Evolutionary conservation across 2,797 vertebrate species (phyloP), one percentile per base, ranked within the genome.

Genomic region (Pogoniulus pusillus): DNA sequence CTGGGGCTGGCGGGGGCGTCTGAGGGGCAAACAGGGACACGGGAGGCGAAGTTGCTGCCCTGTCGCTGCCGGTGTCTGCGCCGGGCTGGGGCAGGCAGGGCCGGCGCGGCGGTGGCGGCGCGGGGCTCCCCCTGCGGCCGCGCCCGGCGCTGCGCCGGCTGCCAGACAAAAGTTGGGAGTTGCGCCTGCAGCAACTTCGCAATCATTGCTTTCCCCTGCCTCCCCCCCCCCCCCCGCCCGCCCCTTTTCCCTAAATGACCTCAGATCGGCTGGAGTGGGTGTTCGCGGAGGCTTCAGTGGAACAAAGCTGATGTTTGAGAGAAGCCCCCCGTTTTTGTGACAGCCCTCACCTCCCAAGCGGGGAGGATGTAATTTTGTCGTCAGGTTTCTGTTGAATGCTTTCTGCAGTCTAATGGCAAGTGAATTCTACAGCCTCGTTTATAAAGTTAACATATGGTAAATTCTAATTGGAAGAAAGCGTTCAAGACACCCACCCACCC

Each of bases 161-260:
- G 59, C 54, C 54, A 74, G 78, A 92, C 92, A 91, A 88, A 91
- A 94, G 87, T 96, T 94, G 77, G 89, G 90, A 90, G 86, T 93
- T 92, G 88, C 66, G 93, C 79, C 82, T 79, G 79, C 77, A 43
- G 73, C 85, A 94, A 94, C 87, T 95, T 93, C 80, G 70, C 77
- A 32, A 24, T 54, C 24, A 49, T 27, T 51, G 49, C 14, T 15
- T 51, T 14, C 12, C 26, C 13, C 26, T 23, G 16, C 23, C 23
- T 49, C 23, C 49, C 49, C 23, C 23, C 23, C 18, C 35, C 7
- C 22, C 4, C 7, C 5, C n/a, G n/a, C n/a, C n/a, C n/a, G n/a
- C 7, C 24, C 9, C 32, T 14, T 54, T 54, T 34, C 75, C 78
- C 76, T 10, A 51, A 90, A 63, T 88, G 86, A 82, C 74, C 81